Percentiles rank a stretch among this genome's conserved stretches.
Evolutionary conservation across 2,797 vertebrate genomes (phyloP).

Genomic region (Siniperca undulata): DNA sequence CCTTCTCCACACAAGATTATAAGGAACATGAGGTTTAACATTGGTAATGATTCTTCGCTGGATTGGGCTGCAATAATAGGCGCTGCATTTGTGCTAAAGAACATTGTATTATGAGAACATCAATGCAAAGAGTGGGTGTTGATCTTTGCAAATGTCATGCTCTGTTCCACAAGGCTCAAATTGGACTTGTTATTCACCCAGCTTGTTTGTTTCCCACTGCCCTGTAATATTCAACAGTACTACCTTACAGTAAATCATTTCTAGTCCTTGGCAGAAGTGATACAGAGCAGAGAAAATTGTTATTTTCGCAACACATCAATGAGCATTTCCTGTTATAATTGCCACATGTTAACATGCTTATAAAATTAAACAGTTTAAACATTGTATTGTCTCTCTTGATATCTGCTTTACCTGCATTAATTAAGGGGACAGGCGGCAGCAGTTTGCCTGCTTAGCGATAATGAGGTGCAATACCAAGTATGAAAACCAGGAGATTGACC

Average conservation of each 20-base stretch:
- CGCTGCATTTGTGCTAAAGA: constrained; percentile 57
- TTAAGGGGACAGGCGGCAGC: constrained; percentile 37
- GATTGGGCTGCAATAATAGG: constrained; percentile 38
- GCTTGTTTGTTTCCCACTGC: constrained; percentile 51
- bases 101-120: constrained; percentile 72
- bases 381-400: constrained; percentile 47
- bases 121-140: constrained; percentile 74
- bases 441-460: constrained; percentile 53
- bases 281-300: constrained; percentile 32
- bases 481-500: constrained; percentile 68
- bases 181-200: constrained; percentile 60
- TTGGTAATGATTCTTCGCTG: constrained; percentile 42
- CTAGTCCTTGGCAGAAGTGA: constrained; percentile 21
- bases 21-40: constrained; percentile 42
- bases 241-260: constrained; percentile 55
- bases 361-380: constrained; percentile 25
- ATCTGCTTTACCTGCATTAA: constrained; percentile 63
- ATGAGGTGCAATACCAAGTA: constrained; percentile 59
- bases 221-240: constrained; percentile 47
- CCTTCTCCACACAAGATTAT: constrained; percentile 50
- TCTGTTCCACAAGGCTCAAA: constrained; percentile 61
- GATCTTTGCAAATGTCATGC: constrained; percentile 84
- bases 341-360: constrained; percentile 43
- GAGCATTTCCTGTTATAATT: constrained; percentile 41
- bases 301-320: constrained; percentile 52